These are phyloP conservation scores for Pangasius sanitwongsei DNA, from an alignment of 2,797 vertebrate species.

Conservation along the genomic window DNA sequence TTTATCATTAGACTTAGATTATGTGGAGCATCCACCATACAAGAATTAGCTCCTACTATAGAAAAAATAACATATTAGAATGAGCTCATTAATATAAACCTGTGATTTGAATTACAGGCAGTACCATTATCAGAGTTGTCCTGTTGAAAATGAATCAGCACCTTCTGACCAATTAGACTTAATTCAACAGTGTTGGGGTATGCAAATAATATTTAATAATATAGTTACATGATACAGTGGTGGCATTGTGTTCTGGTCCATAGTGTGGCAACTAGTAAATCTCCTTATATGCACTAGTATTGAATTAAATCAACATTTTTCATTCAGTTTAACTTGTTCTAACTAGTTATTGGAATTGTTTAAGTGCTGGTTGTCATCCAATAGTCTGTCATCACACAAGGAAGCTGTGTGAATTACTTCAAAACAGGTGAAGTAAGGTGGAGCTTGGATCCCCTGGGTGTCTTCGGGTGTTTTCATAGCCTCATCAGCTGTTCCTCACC, in stretches of 20 bases:
- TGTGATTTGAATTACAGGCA: background rate
- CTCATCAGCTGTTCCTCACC: slow-evolving; percentile 52
- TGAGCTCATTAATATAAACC: background rate
- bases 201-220: background rate
- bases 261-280: background rate
- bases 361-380: background rate
- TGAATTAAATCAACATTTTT: background rate
- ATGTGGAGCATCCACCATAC: background rate
- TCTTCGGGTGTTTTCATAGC: slow-evolving; percentile 41
- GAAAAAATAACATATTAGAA: background rate
- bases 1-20: background rate
- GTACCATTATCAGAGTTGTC: background rate
- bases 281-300: background rate
- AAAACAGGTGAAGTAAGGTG: slow-evolving; percentile 45
- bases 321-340: background rate
- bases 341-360: background rate
- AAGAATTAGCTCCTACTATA: background rate
- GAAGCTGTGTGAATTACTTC: slow-evolving; percentile 33
- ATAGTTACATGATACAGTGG: background rate
- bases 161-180: background rate
- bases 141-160: background rate
- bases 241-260: background rate
- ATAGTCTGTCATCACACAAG: slow-evolving; percentile 12
- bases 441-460: slow-evolving; percentile 14
- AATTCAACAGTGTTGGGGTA: background rate